Percentiles rank a stretch among this genome's conserved stretches.
These are phyloP conservation scores for Drosophila monieri DNA, from an alignment of 2,888 invertebrate genomes.

Conservation along the genomic window DNA sequence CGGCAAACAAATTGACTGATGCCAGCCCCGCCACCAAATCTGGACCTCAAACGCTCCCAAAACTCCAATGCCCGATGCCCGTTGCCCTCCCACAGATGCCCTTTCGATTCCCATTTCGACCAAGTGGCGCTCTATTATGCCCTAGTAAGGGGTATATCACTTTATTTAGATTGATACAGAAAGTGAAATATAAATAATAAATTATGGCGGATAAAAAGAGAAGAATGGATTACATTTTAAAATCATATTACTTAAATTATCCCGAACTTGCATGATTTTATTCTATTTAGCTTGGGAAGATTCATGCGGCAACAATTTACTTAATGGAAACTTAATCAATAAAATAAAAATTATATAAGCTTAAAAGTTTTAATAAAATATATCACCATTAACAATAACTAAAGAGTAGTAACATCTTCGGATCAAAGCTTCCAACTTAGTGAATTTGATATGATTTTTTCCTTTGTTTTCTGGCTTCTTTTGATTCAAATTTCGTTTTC, in stretches of 20 bases:
- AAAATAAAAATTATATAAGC: no score
- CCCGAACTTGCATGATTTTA: no score
- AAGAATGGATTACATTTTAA: no score
- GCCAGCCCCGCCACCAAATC: slow-evolving; percentile 59
- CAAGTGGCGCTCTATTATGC: slow-evolving; percentile 61
- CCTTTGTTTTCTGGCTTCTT: slow-evolving; percentile 33
- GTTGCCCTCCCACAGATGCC: slow-evolving; percentile 27
- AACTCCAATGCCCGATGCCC: slow-evolving; percentile 69
- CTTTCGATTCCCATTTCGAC: slow-evolving; percentile 23
- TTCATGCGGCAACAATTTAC: no score
- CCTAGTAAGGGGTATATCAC: not conserved
- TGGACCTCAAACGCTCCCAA: slow-evolving; percentile 50
- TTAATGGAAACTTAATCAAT: no score
- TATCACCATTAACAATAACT: not conserved
- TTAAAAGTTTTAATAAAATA: no score
- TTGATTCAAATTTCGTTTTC: slow-evolving; percentile 63
- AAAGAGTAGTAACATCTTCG: not conserved
- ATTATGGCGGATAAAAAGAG: no score
- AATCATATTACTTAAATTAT: no score
- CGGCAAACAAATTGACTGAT: slow-evolving; percentile 70
- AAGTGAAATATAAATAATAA: no score
- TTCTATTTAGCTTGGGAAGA: no score
- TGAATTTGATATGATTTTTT: slow-evolving; percentile 24
- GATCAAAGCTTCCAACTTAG: not conserved
- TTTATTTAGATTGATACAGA: not conserved